Evolutionary conservation across 2,113 vertebrate genomes (phyloP).

Genomic region (Leucopternis melanops): DNA sequence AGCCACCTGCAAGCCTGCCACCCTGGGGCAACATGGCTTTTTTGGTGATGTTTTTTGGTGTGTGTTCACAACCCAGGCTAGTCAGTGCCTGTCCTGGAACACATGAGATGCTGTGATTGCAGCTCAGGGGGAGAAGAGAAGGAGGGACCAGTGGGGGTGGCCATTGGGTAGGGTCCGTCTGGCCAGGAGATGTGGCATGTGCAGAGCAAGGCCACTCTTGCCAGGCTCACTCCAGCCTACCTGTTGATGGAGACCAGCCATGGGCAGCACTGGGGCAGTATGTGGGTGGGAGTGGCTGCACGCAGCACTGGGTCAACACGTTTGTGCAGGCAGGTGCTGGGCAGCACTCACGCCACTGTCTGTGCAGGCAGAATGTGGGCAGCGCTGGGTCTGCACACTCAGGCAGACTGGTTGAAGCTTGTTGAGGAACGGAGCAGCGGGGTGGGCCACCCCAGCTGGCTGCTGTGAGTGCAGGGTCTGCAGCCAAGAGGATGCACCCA

Average conservation of each 20-base stretch:
- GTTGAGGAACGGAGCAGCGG: neutral
- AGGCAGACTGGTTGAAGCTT: neutral
- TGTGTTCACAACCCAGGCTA: neutral
- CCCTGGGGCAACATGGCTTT: neutral
- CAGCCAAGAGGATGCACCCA: neutral
- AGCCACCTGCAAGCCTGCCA: neutral
- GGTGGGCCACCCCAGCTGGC: neutral
- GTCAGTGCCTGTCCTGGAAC: neutral
- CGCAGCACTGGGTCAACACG: neutral
- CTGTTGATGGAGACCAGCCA: neutral
- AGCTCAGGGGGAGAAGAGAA: neutral
- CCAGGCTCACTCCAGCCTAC: neutral
- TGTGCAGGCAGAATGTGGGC: neutral
- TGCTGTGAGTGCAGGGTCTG: neutral
- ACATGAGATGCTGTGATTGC: neutral
- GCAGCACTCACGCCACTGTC: neutral
- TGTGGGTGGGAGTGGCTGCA: neutral
- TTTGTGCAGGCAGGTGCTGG: neutral
- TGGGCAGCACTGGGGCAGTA: neutral
- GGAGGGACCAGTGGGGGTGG: neutral
- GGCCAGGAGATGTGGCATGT: neutral
- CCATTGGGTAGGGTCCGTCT: neutral
- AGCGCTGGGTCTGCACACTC: accelerated
- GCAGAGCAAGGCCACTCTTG: neutral
- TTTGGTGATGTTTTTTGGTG: neutral